Evolutionary conservation across 2,797 vertebrate species (phyloP).

Genomic region (Darevskia mixta): DNA sequence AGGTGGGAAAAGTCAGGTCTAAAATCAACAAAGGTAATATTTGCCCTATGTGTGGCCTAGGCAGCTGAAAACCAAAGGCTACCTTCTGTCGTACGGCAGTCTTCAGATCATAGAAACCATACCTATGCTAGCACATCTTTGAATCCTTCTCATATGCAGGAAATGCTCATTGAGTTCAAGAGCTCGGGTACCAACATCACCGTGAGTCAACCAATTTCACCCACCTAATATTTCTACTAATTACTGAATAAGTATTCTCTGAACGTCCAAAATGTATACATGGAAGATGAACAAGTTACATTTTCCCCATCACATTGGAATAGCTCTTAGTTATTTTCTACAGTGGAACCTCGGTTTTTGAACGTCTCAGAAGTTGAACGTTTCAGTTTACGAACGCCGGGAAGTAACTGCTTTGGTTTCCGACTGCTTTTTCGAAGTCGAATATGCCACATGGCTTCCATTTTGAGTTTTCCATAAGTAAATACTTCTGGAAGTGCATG

Average conservation of each 20-base stretch:
- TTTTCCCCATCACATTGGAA: not conserved
- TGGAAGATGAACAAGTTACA: not conserved
- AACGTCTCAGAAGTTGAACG: no score
- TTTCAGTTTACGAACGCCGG: no score
- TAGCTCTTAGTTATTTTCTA: not conserved
- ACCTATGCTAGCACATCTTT: slow-evolving; percentile 7
- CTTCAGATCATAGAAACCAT: slow-evolving; percentile 49
- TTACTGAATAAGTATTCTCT: not conserved
- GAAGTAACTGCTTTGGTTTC: no score
- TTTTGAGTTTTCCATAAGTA: no score
- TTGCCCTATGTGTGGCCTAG: not conserved
- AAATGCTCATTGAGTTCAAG: not conserved
- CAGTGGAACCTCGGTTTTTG: no score
- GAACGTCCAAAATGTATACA: fast-evolving
- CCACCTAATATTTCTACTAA: not conserved
- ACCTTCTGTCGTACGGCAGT: slow-evolving; percentile 23
- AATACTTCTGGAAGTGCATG: no score
- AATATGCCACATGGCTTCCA: no score
- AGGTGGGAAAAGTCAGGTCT: no score
- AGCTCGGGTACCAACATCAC: not conserved
- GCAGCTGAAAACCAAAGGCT: slow-evolving; percentile 41
- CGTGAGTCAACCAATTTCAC: not conserved
- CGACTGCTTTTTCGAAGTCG: no score
- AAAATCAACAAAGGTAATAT: not conserved
- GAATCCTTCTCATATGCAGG: slow-evolving; percentile 15